Percentiles rank a stretch among this genome's conserved stretches.
Evolutionary conservation across 2,888 invertebrate species (phyloP).

Genomic region (Drosophila nigritarsus): DNA sequence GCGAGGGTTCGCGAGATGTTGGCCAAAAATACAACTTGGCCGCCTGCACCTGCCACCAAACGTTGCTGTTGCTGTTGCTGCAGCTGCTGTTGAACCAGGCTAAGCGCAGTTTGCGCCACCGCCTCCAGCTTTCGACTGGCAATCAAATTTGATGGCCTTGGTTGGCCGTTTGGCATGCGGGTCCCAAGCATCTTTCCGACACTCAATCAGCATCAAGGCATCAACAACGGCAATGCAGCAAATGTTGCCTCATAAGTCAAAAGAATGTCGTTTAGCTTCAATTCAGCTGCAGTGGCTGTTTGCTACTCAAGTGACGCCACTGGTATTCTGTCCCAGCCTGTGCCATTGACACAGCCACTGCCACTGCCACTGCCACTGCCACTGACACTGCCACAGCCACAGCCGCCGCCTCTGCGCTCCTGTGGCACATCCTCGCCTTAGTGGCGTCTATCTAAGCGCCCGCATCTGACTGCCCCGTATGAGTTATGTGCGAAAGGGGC

Average conservation of each 20-base stretch:
- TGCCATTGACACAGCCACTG: constrained; percentile 35
- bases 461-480: constrained; percentile 65
- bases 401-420: constrained; percentile 21
- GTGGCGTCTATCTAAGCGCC: constrained; percentile 62
- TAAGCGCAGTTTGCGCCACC: constrained; percentile 20
- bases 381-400: constrained; percentile 11
- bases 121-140: constrained; percentile 36
- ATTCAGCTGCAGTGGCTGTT: constrained; percentile 53
- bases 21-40: constrained; percentile 15
- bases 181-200: constrained; percentile 56
- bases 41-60: constrained; percentile 49
- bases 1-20: constrained; percentile 53
- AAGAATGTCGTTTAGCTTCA: constrained; percentile 62
- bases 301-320: constrained; percentile 55
- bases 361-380: constrained; percentile 21
- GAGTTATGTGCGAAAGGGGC: constrained; percentile 49
- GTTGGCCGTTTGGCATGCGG: constrained; percentile 35
- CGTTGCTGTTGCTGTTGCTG: constrained; percentile 6
- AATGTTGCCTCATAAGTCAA: constrained; percentile 69
- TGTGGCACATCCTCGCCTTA: constrained; percentile 33
- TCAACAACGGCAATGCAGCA: constrained; percentile 40
- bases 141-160: constrained; percentile 77
- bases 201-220: constrained; percentile 65
- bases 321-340: constrained; percentile 12
- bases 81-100: constrained; percentile 10